Evolutionary conservation across 2,888 invertebrate genomes (phyloP).

Genomic region (Volucella zonaria): DNA sequence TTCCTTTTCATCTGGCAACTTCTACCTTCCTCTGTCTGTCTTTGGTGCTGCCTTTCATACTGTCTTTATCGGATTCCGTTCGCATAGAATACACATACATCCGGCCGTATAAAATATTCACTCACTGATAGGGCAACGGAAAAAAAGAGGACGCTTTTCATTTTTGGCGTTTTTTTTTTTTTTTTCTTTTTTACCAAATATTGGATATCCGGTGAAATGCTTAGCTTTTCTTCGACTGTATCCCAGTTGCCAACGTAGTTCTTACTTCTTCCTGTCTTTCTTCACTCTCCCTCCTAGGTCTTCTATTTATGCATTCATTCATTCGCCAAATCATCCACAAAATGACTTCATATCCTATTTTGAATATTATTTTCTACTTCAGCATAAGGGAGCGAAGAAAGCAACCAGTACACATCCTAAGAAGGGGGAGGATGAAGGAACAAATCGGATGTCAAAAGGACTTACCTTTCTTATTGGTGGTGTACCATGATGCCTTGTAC

Average conservation of each 20-base stretch:
- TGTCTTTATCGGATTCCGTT: slow-evolving; percentile 28
- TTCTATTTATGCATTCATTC: slow-evolving; percentile 46
- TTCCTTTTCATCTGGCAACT: slow-evolving; percentile 42
- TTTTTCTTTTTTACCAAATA: slow-evolving; percentile 54
- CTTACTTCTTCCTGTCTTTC: background rate
- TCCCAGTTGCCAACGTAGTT: slow-evolving; percentile 37
- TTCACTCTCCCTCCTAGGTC: background rate
- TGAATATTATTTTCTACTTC: slow-evolving; percentile 71
- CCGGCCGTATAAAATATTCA: slow-evolving; percentile 54
- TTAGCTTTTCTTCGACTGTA: slow-evolving; percentile 64
- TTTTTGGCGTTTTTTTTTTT: too few relatives aligned
- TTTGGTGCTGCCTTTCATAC: background rate
- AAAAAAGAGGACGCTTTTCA: slow-evolving; percentile 25
- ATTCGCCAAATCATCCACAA: slow-evolving; percentile 66
- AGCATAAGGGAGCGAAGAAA: background rate
- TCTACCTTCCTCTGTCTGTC: background rate
- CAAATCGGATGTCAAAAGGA: slow-evolving; percentile 57
- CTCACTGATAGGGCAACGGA: slow-evolving; percentile 20
- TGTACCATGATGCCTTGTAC: background rate
- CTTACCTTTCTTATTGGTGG: slow-evolving; percentile 55
- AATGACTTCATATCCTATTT: slow-evolving; percentile 73
- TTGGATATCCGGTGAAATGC: slow-evolving; percentile 71
- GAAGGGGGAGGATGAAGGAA: slow-evolving; percentile 5
- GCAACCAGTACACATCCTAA: slow-evolving; percentile 8
- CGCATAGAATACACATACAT: slow-evolving; percentile 58